Evolutionary conservation across 2,888 invertebrate species (phyloP).

Genomic region (Criorhina ranunculi): DNA sequence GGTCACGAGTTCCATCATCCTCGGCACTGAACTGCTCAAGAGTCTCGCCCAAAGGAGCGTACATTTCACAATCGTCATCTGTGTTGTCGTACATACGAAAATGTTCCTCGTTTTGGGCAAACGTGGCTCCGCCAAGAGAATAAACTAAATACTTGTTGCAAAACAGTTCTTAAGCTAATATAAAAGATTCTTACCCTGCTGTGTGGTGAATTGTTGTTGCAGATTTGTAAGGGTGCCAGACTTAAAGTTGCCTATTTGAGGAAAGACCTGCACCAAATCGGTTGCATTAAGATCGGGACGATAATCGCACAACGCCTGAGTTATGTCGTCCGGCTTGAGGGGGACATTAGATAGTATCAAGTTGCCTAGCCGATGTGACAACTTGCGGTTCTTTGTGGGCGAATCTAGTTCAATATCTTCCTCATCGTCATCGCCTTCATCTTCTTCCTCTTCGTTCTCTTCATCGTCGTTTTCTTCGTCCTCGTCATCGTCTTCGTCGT

Average conservation of each 20-base stretch:
- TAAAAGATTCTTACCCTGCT: conserved; percentile 73
- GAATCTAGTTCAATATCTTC: conserved; percentile 77
- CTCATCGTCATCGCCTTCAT: conserved; percentile 77
- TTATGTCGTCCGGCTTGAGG: conserved; percentile 81
- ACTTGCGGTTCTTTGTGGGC: conserved; percentile 80
- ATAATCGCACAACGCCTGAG: conserved; percentile 83
- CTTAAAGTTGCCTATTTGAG: conserved; percentile 82
- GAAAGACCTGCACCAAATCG: conserved; percentile 83
- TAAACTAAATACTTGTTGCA: conserved; percentile 69
- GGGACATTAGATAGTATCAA: conserved; percentile 81
- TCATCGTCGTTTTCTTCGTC: conserved; percentile 79
- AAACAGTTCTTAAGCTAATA: conserved; percentile 33
- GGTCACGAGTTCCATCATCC: conserved; percentile 81
- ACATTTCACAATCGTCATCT: conserved; percentile 81
- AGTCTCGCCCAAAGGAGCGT: conserved; percentile 81
- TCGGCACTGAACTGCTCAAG: conserved; percentile 82
- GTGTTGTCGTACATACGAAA: conserved; percentile 80
- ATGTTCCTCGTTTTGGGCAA: conserved; percentile 79
- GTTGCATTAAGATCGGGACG: conserved; percentile 81
- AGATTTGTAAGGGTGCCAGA: conserved; percentile 80
- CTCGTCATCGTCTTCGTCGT: conserved; percentile 80
- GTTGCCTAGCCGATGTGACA: conserved; percentile 82
- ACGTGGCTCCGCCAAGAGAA: conserved; percentile 77
- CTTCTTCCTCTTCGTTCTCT: conserved; percentile 76
- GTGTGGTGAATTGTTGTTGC: conserved; percentile 81